Percentiles rank a stretch among this genome's conserved stretches.
Evolutionary conservation across 2,797 vertebrate genomes (phyloP).

Genomic region (Myoxocephalus aenaeus): DNA sequence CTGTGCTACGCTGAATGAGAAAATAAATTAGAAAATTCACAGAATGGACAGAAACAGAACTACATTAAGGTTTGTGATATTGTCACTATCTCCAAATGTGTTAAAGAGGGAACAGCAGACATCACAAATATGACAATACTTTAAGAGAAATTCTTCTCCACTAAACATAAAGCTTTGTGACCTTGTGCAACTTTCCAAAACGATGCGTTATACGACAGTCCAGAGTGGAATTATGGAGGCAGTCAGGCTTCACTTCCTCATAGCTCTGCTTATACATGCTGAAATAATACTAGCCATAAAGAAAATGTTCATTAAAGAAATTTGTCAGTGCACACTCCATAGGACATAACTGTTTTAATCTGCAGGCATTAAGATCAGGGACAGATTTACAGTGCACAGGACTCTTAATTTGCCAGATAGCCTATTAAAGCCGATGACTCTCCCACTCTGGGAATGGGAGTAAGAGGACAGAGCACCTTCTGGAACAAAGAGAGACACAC

Average conservation of each 20-base stretch:
- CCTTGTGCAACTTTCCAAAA: conserved; percentile 65
- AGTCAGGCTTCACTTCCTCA: conserved; percentile 68
- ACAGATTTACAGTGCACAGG: conserved; percentile 83
- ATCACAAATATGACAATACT: not conserved
- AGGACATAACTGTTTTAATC: conserved; percentile 87
- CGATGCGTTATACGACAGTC: conserved; percentile 50
- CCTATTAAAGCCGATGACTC: conserved; percentile 85
- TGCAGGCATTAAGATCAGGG: conserved; percentile 82
- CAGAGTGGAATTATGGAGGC: conserved; percentile 53
- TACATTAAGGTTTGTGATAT: not conserved
- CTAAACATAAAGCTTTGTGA: conserved; percentile 45
- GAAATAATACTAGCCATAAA: conserved; percentile 85
- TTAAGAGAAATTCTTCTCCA: not conserved
- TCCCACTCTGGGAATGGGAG: conserved; percentile 79
- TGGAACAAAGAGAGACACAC: conserved; percentile 57
- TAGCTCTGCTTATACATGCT: conserved; percentile 77
- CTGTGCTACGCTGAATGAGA: not conserved
- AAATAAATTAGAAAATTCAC: not conserved
- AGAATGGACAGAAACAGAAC: not conserved
- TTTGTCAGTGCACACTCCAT: conserved; percentile 85
- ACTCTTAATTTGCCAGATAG: conserved; percentile 85
- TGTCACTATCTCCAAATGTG: not conserved
- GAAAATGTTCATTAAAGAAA: conserved; percentile 87
- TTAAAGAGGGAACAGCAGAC: not conserved
- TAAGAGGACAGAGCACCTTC: conserved; percentile 70